Base-by-base conservation (phyloP, 2,797 vertebrate genomes). In the Girardinus metallicus region DNA sequence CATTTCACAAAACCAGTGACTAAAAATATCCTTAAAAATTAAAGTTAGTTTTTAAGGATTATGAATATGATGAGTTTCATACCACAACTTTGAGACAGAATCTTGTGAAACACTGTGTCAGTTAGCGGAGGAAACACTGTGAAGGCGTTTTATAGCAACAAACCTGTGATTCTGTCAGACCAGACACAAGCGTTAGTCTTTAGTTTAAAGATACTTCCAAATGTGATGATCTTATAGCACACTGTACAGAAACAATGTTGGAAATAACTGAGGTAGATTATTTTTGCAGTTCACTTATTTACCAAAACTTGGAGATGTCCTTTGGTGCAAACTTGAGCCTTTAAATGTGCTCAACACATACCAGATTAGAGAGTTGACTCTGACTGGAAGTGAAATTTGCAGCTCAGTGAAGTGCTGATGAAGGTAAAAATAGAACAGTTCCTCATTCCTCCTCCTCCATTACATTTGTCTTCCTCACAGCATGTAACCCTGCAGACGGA, bases 361-460 rank as follows among this genome's bases (percentile, higher is more conserved):
- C 84, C 74, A 46, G 79, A 77, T 72, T 46, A 64, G 29, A 29
- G 53, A 0, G 0, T 31, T 0, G 10, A 44, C 21, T 76, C 16
- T 83, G 89, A 86, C 5, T 85, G 87, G 88, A 43, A 41, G 51
- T 36, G 55, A 76, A 18, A 74, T 68, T 41, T 41, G 21, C 64
- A 39, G 64, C 36, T 39, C 18, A 68, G 36, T 41, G 49, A 80
- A 62, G 62, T 68, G 77, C 75, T 60, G 43, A 86, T 78, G 57
- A 78, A 41, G 34, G 44, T 84, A 85, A 60, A 78, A 89, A 86
- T 80, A 82, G 79, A 84, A 77, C 74, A 2, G 36, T 73, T 83
- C 74, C 77, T 68, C 1, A 53, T 26, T 68, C 73, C 1, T 70
- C 75, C 1, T 70, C 79, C n/a, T 71, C 79, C 73, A 83, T 87